Percentiles rank a stretch among this genome's conserved stretches.
Evolutionary conservation across 23 tunicate species (phyloP).

Genomic region (Phallusia fumigata): DNA sequence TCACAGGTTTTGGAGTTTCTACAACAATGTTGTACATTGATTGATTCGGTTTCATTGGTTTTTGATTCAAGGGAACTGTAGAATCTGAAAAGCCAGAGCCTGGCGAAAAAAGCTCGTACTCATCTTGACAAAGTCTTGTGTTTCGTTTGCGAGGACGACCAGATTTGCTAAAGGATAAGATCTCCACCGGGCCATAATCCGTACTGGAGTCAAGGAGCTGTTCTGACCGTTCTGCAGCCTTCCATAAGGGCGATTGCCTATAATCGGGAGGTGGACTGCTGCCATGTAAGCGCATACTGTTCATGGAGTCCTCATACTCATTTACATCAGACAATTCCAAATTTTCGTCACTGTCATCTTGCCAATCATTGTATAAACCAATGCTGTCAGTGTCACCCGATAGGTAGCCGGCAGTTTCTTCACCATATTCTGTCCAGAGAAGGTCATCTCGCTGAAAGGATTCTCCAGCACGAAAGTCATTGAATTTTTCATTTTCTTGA

Average conservation of each 20-base stretch:
- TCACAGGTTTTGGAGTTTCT: slow-evolving; percentile 16
- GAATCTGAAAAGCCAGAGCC: slow-evolving; percentile 42
- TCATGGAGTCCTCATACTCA: slow-evolving; percentile 15
- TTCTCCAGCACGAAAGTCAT: neutral
- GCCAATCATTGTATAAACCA: slow-evolving; percentile 30
- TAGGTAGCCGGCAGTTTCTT: slow-evolving; percentile 47
- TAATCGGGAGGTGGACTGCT: neutral
- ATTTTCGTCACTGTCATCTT: slow-evolving; percentile 9
- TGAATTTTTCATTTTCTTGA: neutral
- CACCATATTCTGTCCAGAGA: slow-evolving; percentile 58
- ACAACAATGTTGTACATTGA: slow-evolving; percentile 44
- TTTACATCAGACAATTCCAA: neutral
- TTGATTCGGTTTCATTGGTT: neutral
- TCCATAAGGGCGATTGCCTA: slow-evolving; percentile 62
- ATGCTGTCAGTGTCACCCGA: slow-evolving; percentile 13
- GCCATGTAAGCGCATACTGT: too few relatives aligned
- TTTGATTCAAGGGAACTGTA: neutral
- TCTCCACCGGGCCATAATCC: slow-evolving; percentile 65
- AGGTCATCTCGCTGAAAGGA: slow-evolving; percentile 46
- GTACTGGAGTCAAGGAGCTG: slow-evolving; percentile 7
- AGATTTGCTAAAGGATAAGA: slow-evolving; percentile 60
- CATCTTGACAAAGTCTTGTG: slow-evolving; percentile 55
- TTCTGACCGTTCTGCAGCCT: slow-evolving; percentile 44
- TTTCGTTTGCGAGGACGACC: slow-evolving; percentile 68
- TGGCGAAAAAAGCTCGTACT: slow-evolving; percentile 66